A percentile compares a stretch with the other conserved stretches of the same genome.
Conservation (phyloP, 92 coral and sea anemone genomes). For the Diadumene lineata region DNA sequence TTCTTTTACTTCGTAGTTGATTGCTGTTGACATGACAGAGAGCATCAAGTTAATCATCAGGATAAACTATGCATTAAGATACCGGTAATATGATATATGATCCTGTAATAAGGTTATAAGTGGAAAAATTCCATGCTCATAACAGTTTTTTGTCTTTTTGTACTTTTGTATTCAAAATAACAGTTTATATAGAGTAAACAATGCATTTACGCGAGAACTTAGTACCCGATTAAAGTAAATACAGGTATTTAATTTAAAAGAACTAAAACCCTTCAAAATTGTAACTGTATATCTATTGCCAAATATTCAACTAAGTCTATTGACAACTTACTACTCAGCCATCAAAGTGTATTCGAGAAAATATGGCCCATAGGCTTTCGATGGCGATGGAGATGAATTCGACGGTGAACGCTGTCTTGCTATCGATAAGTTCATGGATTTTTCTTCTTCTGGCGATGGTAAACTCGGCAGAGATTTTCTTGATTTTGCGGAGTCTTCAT, state of each 20-base stretch:
- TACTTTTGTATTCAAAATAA: neutral
- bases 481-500: constrained; percentile 39
- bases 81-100: neutral
- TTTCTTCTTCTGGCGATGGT: constrained; percentile 96
- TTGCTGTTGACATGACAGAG: constrained; percentile 51
- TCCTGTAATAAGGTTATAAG: neutral
- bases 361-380: constrained; percentile 94
- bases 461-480: constrained; percentile 80
- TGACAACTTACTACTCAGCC: constrained; percentile 95
- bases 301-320: neutral
- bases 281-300: neutral
- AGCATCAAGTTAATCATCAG: neutral
- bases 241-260: too few species aligned
- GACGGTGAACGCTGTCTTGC: constrained; percentile 89
- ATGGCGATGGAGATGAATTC: constrained; percentile 63
- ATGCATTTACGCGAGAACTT: neutral
- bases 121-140: too few species aligned
- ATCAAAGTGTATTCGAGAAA: constrained; percentile 92
- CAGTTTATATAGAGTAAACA: neutral
- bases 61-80: neutral
- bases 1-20: constrained; percentile 79
- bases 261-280: too few species aligned
- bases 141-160: too few species aligned
- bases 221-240: too few species aligned
- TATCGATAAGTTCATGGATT: constrained; percentile 89